A percentile compares a stretch with the other conserved stretches of the same genome.
Conservation (phyloP, 1,140 invertebrate genomes). For the Stenopsyche tienmushanensis region DNA sequence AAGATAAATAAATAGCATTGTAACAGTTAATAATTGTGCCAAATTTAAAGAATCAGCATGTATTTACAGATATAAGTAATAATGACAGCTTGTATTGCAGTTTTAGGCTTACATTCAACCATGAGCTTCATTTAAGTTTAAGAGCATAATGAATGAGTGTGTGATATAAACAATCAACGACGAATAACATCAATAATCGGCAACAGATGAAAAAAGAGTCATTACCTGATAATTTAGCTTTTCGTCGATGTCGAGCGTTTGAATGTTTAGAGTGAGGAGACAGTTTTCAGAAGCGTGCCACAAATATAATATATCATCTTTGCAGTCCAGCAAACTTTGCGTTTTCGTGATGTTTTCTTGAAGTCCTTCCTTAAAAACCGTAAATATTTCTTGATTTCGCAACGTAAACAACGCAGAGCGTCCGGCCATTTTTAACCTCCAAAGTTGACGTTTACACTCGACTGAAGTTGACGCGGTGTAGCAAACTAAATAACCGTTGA, state of each 20-base stretch:
- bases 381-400: conserved; percentile 61
- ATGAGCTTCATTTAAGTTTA: too few species aligned
- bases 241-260: conserved; percentile 56
- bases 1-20: too few species aligned
- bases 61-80: too few species aligned
- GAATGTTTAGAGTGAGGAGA: conserved; percentile 61
- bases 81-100: too few species aligned
- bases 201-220: too few species aligned
- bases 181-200: too few species aligned
- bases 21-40: too few species aligned
- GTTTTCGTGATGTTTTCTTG: conserved; percentile 59
- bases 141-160: too few species aligned
- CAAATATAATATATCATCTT: conserved; percentile 64
- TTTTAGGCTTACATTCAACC: too few species aligned
- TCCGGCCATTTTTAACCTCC: conserved; percentile 53
- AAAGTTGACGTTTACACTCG: conserved; percentile 28
- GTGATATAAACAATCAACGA: too few species aligned
- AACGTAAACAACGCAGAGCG: conserved; percentile 58
- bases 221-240: conserved; percentile 63
- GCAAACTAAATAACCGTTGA: background rate
- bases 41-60: too few species aligned
- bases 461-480: conserved; percentile 16
- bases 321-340: conserved; percentile 61
- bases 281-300: conserved; percentile 66
- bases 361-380: conserved; percentile 57